Evolutionary conservation across 2,113 vertebrate genomes (phyloP).

Genomic region (Panurus biarmicus): DNA sequence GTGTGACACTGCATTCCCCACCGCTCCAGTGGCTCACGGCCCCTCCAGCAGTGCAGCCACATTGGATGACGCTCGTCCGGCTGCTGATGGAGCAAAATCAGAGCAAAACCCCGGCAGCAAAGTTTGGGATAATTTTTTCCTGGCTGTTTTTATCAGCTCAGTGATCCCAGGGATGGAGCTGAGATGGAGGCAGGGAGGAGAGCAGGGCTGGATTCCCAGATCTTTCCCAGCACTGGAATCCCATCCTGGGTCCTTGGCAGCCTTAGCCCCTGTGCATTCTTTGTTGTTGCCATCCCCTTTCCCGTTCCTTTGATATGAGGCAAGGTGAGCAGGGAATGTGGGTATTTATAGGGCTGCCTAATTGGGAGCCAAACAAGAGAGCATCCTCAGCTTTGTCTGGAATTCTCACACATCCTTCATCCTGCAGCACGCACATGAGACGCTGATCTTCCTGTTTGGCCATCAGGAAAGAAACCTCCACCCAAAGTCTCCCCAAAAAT

Average conservation of each 20-base stretch:
- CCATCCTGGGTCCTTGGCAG: accelerated
- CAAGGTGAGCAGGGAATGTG: not conserved
- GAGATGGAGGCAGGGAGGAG: not conserved
- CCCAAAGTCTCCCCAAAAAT: not conserved
- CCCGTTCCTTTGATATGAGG: not conserved
- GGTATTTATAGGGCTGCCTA: not conserved
- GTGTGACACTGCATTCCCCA: not conserved
- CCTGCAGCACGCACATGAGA: not conserved
- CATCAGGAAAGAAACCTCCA: not conserved
- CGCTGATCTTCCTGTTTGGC: accelerated
- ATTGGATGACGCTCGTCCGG: accelerated
- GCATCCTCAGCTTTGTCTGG: not conserved
- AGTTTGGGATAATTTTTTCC: not conserved
- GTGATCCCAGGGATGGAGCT: not conserved
- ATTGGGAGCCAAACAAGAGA: not conserved
- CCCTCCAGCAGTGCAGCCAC: not conserved
- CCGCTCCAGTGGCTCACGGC: accelerated
- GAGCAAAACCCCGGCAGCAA: not conserved
- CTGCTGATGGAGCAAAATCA: not conserved
- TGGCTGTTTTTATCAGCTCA: not conserved
- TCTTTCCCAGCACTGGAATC: accelerated
- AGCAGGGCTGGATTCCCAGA: not conserved
- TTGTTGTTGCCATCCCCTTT: not conserved
- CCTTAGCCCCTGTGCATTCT: not conserved
- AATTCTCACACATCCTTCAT: not conserved